A percentile compares a stretch with the other conserved stretches of the same genome.
Conservation (phyloP, 2,888 invertebrate species). For the Rhagium mordax region DNA sequence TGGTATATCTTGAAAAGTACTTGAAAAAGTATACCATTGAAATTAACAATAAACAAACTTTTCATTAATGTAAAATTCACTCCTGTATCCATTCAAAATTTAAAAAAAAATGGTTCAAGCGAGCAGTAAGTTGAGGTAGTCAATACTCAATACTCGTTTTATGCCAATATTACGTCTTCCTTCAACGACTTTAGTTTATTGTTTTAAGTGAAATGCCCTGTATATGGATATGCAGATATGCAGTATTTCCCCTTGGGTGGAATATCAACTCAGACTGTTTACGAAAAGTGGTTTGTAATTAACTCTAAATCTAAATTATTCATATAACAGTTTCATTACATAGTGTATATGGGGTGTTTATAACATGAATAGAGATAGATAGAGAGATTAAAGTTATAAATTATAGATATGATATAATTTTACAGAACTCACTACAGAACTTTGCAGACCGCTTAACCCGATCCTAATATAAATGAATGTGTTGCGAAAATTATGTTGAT, state of each 20-base stretch:
- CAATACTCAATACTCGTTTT: too few species aligned
- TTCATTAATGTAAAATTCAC: too few species aligned
- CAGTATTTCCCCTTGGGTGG: background rate
- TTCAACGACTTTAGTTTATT: too few species aligned
- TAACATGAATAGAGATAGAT: constrained; percentile 16
- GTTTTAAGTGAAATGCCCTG: too few species aligned
- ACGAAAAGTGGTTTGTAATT: constrained; percentile 10
- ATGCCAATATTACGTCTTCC: too few species aligned
- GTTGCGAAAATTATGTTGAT: constrained; percentile 1
- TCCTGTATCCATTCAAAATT: too few species aligned
- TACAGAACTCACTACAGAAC: constrained; percentile 33
- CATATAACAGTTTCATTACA: constrained; percentile 10
- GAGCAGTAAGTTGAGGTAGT: too few species aligned
- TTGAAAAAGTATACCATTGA: too few species aligned
- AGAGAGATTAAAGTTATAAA: constrained; percentile 33
- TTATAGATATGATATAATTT: constrained; percentile 40
- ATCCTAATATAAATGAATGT: constrained; percentile 28
- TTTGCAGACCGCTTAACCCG: constrained; percentile 40
- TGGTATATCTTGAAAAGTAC: too few species aligned
- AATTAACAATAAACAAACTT: too few species aligned
- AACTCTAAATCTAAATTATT: constrained; percentile 5
- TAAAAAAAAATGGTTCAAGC: too few species aligned
- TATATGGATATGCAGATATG: background rate
- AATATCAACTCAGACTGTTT: background rate
- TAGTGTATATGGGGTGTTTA: background rate